phyloP scores from a whole-genome alignment of 2,797 vertebrate species.

The Karalla daura region DNA sequence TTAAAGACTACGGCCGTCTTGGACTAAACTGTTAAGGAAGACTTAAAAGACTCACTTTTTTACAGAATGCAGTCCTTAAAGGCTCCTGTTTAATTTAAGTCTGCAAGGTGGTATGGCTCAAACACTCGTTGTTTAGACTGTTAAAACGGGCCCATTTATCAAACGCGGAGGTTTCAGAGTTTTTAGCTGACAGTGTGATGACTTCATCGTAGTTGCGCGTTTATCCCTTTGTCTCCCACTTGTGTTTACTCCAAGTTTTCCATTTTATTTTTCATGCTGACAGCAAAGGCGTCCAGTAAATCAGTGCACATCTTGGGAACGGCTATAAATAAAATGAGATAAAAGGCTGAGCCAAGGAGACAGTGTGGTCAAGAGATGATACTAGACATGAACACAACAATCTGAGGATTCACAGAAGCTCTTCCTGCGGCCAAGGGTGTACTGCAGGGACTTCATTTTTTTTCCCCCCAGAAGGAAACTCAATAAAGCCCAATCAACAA shows the following conservation, averaged over 20 bases:
- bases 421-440: neutral
- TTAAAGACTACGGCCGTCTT: slow-evolving; percentile 5
- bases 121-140: slow-evolving; percentile 26
- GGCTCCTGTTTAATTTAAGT: slow-evolving; percentile 1
- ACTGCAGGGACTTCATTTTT: slow-evolving; percentile 13
- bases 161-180: neutral
- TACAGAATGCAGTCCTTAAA: neutral
- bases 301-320: neutral
- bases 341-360: slow-evolving; percentile 5
- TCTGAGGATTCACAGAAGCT: slow-evolving; percentile 15
- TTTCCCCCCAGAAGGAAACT: neutral
- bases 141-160: slow-evolving; percentile 24
- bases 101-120: slow-evolving; percentile 41
- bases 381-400: neutral
- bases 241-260: slow-evolving; percentile 19
- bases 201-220: slow-evolving; percentile 18
- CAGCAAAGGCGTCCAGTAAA: slow-evolving; percentile 21
- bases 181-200: slow-evolving; percentile 24
- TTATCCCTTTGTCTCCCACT: slow-evolving; percentile 36
- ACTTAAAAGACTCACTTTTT: neutral
- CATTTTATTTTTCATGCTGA: slow-evolving; percentile 25
- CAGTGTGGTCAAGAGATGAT: slow-evolving; percentile 23
- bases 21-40: neutral
- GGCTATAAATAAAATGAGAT: slow-evolving; percentile 33
- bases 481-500: slow-evolving; percentile 32